Evolutionary conservation across 2,113 vertebrate species (phyloP), one percentile per base, ranked within the genome.

Genomic region (Saguinus midas): DNA sequence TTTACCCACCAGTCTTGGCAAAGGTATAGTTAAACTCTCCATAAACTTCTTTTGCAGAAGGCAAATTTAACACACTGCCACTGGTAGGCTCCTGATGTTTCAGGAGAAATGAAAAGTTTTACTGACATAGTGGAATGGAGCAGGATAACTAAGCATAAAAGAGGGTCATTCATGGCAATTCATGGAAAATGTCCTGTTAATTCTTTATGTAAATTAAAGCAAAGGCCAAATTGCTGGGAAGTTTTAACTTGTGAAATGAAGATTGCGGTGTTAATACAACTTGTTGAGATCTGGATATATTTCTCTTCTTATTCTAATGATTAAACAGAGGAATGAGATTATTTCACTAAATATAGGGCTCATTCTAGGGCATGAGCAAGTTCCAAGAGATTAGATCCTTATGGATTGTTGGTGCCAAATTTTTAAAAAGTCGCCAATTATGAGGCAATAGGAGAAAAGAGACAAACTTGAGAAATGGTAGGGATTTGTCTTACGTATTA

Each of bases 1-100:
- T 89, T 98, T 55, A 37, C 97, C 52, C 98, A 93, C 14, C 98
- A 98, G 1, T 96, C 98, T 55, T 98, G 98, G 98, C 95, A 96
- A 87, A 98, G 98, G 98, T 98, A 97, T 58, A 61, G 90, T 95
- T 86, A 50, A 35, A 45, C 52, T 37, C 58, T 37, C 64, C 43
- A 27, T n/a, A 40, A 25, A 11, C 66, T 68, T 78, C 75, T 64
- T 83, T 23, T 73, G 76, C 81, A 50, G 70, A 43, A 29, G 81
- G 14, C 27, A 35, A 58, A 27, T 35, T 45, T 61, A 61, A 85
- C 23, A 40, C 13, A 35, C 0, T 5, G 57, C 21, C 27, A 14
- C 6, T 11, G 79, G 43, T 21, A 81, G 50, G 58, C 35, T 92
- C 78, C 70, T 58, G 37, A 27, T 43, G 9, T 43, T 43, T 89